Conservation (phyloP, 2,797 vertebrate genomes). For the Parauchenoglanis punctatus region DNA sequence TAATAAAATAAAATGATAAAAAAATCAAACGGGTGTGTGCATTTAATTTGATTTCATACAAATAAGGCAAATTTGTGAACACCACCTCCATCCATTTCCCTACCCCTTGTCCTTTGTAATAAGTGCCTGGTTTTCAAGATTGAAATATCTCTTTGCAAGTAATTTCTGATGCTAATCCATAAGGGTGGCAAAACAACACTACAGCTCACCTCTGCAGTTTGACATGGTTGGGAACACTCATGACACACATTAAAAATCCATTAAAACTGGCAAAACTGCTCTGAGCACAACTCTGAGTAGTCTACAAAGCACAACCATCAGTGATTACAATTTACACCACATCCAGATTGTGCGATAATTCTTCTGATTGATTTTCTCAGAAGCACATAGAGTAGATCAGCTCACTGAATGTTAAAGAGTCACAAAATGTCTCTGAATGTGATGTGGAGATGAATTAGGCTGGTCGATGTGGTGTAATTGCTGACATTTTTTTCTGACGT, state of each 20-base stretch:
- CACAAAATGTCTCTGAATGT: slow-evolving; percentile 39
- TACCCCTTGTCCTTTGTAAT: not conserved
- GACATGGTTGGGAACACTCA: not conserved
- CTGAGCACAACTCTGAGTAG: not conserved
- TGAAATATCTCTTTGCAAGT: not conserved
- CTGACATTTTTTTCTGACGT: slow-evolving; percentile 29
- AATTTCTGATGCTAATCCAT: not conserved
- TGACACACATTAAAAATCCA: slow-evolving; percentile 11
- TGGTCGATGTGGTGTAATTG: slow-evolving; percentile 53
- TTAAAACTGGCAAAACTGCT: slow-evolving; percentile 5
- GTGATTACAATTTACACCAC: slow-evolving; percentile 47
- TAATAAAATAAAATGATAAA: not conserved
- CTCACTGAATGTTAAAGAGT: slow-evolving; percentile 27
- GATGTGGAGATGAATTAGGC: slow-evolving; percentile 44
- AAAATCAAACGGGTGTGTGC: not conserved
- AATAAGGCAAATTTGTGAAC: not conserved
- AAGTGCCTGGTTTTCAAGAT: not conserved
- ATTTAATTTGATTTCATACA: not conserved
- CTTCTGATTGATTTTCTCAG: slow-evolving; percentile 44
- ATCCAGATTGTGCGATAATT: slow-evolving; percentile 37
- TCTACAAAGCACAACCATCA: slow-evolving; percentile 15
- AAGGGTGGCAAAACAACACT: not conserved
- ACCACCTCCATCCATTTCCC: not conserved
- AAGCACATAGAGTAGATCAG: slow-evolving; percentile 42
- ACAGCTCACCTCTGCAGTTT: not conserved